These are phyloP conservation scores for Palythoa grandis DNA, from an alignment of 92 coral and sea anemone species.

Conservation along the genomic window DNA sequence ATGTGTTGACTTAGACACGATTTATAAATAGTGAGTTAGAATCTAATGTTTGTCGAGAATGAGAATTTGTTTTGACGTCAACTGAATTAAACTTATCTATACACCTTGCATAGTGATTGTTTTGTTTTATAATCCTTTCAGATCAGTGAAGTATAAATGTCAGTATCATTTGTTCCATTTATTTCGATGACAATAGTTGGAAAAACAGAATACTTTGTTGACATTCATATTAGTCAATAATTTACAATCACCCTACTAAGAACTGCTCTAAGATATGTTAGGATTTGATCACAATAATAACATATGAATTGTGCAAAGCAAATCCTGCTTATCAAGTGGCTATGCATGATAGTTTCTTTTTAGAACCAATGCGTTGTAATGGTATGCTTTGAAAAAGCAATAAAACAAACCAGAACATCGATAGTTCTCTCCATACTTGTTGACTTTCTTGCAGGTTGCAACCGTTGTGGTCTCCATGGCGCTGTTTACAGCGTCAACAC, in stretches of 20 bases:
- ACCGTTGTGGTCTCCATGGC: slow-evolving; percentile 19
- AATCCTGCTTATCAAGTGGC: too few relatives aligned
- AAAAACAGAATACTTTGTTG: too few relatives aligned
- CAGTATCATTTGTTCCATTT: neutral
- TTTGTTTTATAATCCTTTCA: neutral
- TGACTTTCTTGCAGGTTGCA: neutral
- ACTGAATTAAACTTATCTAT: neutral
- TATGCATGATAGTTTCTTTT: too few relatives aligned
- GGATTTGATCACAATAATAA: too few relatives aligned
- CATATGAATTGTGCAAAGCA: too few relatives aligned
- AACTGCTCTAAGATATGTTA: too few relatives aligned
- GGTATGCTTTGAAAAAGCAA: neutral
- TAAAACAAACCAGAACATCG: neutral
- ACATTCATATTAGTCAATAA: too few relatives aligned
- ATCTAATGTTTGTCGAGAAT: neutral
- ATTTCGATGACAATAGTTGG: too few relatives aligned
- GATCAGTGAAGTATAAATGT: neutral
- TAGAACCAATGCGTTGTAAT: neutral
- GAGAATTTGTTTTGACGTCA: neutral
- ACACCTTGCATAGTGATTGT: neutral
- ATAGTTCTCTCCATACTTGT: neutral
- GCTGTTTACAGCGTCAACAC: slow-evolving; percentile 11
- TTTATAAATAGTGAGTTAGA: neutral
- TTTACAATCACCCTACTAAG: too few relatives aligned
- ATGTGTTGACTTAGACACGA: slow-evolving; percentile 7